Percentiles rank a stretch among this genome's conserved stretches.
Conservation (phyloP, 2,113 vertebrate genomes). For the rat (Rattus norvegicus) region GRCr8 NC_086021.1:59300001-59300500, state of each 20-base stretch:
- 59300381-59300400: constrained; percentile 33
- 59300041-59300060: constrained; percentile 30
- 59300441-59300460: constrained; percentile 24
- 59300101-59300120: not conserved
- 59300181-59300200: not conserved
- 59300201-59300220: not conserved
- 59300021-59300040: not conserved
- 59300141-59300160: not conserved
- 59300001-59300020: not conserved
- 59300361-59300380: constrained; percentile 38
- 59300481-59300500: constrained; percentile 7
- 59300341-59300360: not conserved
- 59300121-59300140: not conserved
- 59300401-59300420: constrained; percentile 5
- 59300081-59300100: not conserved
- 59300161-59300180: not conserved
- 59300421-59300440: constrained; percentile 31
- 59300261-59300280: constrained; percentile 26
- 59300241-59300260: constrained; percentile 4
- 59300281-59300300: constrained; percentile 46
- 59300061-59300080: constrained; percentile 24
- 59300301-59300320: constrained; percentile 13
- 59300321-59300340: not conserved
- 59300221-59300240: not conserved
- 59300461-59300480: constrained; percentile 36